Evolutionary conservation across 2,888 invertebrate species (phyloP), one percentile per base, ranked within the genome.

Genomic region (Ceratothoa steindachneri): DNA sequence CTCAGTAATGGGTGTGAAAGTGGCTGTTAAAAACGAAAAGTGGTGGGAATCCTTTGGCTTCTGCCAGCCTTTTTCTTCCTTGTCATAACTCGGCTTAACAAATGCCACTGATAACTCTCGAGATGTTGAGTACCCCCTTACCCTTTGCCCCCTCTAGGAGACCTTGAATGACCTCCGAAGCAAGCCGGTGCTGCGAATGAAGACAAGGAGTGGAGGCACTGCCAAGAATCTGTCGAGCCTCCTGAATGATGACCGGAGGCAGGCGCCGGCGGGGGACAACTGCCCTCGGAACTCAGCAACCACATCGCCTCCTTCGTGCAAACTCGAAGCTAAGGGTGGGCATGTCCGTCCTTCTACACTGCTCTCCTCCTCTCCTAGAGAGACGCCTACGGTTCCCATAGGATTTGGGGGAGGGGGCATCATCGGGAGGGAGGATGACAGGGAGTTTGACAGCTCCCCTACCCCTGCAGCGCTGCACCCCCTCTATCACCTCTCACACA

Each of bases 401-500:
- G 55, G 60, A 12, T 22, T 60, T 12, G 24, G 60, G n/a, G 60
- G 55, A 7, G 55, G 60, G 1, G 60, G 60, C 12, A 60, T 60
- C 24, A 55, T 55, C 24, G 60, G 60, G 24, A 55, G 55, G 60
- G 22, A 7, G 27, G 60, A 60, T 24, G 27, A 60, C 24, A 41
- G 15, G 15, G 60, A 60, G 1, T 60, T 24, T 2, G 3, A 60
- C 24, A 24, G 24, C 19, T 60, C 60, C 2, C 60, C 60, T 1
- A 60, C 60, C 12, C 71, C 73, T 7, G 12, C 69, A 19, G 71
- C 77, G 12, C 51, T 73, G 30, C 71, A 77, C 27, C 77, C 77
- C 0, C 70, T 73, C 31, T 77, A 71, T 64, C 77, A 77, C 51
- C 69, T 77, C 2, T 73, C 77, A 22, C 15, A 71, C 24, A 73